A percentile compares a stretch with the other conserved stretches of the same genome.
phyloP scores from a whole-genome alignment of 2,113 vertebrate species.

The Felis catus region DNA sequence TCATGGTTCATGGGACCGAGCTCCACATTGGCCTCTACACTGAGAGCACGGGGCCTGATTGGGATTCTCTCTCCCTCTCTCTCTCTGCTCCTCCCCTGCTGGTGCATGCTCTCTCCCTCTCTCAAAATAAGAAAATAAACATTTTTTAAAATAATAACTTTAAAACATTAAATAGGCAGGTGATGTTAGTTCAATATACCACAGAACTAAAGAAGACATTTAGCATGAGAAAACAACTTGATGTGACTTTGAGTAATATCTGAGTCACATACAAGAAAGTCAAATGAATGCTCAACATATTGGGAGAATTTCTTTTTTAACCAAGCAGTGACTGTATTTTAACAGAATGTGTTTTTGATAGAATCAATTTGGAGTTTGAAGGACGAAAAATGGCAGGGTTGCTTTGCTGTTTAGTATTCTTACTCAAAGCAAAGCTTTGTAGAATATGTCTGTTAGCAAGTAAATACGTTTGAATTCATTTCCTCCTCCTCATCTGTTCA shows the following conservation, averaged over 20 bases:
- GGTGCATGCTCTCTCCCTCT: no score
- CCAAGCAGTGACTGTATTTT: constrained; percentile 36
- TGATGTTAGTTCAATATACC: constrained; percentile 28
- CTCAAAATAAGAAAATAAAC: no score
- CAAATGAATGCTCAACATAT: constrained; percentile 50
- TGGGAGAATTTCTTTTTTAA: constrained; percentile 7
- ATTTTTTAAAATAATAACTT: no score
- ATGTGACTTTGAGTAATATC: constrained; percentile 51
- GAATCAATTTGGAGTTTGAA: constrained; percentile 66
- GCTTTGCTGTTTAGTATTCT: constrained; percentile 58
- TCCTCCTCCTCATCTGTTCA: constrained; percentile 61
- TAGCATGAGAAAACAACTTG: constrained; percentile 42
- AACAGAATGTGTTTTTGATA: constrained; percentile 74
- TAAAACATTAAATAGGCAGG: constrained; percentile 26
- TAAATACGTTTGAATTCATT: constrained; percentile 69
- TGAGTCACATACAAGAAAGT: constrained; percentile 59
- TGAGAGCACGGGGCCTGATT: no score
- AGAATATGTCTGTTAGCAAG: constrained; percentile 65
- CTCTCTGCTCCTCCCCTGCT: no score
- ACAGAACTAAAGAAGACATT: constrained; percentile 44
- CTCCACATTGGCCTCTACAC: no score
- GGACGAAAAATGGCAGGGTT: constrained; percentile 45
- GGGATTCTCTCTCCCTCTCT: no score
- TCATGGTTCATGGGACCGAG: no score
- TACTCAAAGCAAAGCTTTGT: constrained; percentile 52